Evolutionary conservation across 2,797 vertebrate species (phyloP).

Genomic region (Schizopygopsis pylzovi): DNA sequence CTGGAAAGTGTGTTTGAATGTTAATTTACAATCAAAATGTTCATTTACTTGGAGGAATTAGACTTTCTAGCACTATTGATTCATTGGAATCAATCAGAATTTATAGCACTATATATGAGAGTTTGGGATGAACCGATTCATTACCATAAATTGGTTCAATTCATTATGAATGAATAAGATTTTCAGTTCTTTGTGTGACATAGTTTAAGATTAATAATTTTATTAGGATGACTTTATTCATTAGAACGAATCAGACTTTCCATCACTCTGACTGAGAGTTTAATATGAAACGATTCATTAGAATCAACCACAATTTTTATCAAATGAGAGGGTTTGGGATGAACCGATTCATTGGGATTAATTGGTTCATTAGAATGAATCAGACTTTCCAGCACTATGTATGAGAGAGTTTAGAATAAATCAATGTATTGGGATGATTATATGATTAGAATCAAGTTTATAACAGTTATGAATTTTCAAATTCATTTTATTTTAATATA

Average conservation of each 20-base stretch:
- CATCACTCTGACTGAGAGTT: not conserved
- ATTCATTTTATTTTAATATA: too few species aligned
- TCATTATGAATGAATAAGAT: not conserved
- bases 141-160: not conserved
- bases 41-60: not conserved
- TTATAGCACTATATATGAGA: not conserved
- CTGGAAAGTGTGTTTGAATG: not conserved
- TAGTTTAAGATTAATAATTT: not conserved
- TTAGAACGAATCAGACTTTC: not conserved
- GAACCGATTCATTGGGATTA: too few species aligned
- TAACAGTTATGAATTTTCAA: too few species aligned
- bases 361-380: too few species aligned
- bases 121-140: not conserved
- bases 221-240: not conserved
- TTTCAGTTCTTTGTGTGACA: not conserved
- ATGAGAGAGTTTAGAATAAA: not conserved
- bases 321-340: too few species aligned
- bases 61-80: not conserved
- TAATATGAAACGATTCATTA: not conserved
- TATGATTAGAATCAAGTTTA: too few species aligned
- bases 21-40: not conserved
- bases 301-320: not conserved
- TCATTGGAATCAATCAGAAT: not conserved
- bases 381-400: not conserved
- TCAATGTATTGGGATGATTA: too few species aligned